phyloP scores from a whole-genome alignment of 2,797 vertebrate species.

The Peromyscus aztecus region DNA sequence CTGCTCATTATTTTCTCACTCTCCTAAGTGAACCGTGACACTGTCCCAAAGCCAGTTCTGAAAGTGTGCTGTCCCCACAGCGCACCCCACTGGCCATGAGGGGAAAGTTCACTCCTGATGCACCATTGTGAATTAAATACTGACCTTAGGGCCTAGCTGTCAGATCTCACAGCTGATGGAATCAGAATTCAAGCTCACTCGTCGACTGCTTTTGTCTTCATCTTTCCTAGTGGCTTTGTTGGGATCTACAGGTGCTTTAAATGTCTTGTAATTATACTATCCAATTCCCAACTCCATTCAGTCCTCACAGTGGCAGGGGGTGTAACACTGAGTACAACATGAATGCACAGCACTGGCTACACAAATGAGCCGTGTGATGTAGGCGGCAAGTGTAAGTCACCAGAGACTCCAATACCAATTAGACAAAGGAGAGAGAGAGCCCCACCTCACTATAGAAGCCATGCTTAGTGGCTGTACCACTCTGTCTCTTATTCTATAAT shows the following conservation, averaged over 20 bases:
- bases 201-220: background rate
- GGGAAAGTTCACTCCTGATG: background rate
- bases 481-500: background rate
- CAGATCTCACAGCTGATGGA: background rate
- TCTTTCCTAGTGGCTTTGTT: background rate
- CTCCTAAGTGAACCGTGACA: rapidly evolving
- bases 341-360: background rate
- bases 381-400: background rate
- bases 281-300: background rate
- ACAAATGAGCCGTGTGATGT: background rate
- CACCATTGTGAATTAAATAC: background rate
- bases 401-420: background rate
- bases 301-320: background rate
- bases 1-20: background rate
- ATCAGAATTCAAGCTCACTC: background rate
- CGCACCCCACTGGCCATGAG: background rate
- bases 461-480: background rate
- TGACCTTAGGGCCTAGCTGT: background rate
- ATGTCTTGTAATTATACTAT: background rate
- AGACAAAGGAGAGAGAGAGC: background rate
- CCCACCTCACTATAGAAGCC: background rate
- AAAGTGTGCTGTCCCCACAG: conserved; percentile 13
- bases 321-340: too few relatives aligned
- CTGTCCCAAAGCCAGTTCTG: background rate
- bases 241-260: background rate